Conservation (phyloP, 2,888 invertebrate genomes). For the Incurvaria masculella region DNA sequence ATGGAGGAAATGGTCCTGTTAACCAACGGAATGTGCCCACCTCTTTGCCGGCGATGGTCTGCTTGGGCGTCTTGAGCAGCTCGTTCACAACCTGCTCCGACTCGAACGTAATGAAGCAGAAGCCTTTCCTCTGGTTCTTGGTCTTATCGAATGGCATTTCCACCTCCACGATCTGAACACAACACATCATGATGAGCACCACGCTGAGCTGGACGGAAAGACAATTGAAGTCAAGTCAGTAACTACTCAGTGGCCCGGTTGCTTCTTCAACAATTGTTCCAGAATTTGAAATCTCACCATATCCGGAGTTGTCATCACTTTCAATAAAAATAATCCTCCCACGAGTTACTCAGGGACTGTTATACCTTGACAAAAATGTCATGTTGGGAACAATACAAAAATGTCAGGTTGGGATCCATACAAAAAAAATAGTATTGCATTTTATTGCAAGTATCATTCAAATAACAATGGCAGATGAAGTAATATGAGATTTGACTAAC, state of each 20-base stretch:
- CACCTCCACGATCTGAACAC: conserved; percentile 82
- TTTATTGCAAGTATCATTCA: too few species aligned
- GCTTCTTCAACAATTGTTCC: conserved; percentile 34
- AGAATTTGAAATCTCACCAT: conserved; percentile 46
- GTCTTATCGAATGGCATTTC: conserved; percentile 98
- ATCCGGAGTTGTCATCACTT: conserved; percentile 47
- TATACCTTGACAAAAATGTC: not conserved
- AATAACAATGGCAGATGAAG: too few species aligned
- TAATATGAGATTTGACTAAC: conserved; percentile 58
- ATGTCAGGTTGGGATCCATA: too few species aligned
- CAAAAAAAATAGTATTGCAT: too few species aligned
- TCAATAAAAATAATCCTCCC: too few species aligned
- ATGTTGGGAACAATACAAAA: too few species aligned
- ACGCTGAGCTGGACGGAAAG: too few species aligned
- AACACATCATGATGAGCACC: too few species aligned
- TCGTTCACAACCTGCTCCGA: conserved; percentile 93
- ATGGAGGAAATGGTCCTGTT: not conserved
- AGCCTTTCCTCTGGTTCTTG: conserved; percentile 94
- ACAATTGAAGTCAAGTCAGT: too few species aligned
- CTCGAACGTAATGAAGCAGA: conserved; percentile 97
- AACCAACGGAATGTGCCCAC: conserved; percentile 37
- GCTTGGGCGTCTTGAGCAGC: conserved; percentile 87
- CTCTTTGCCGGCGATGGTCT: conserved; percentile 91
- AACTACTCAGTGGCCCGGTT: conserved; percentile 50
- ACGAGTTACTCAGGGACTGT: too few species aligned